These are phyloP conservation scores for Pissodes strobi DNA, from an alignment of 1,140 invertebrate species.

Conservation along the genomic window DNA sequence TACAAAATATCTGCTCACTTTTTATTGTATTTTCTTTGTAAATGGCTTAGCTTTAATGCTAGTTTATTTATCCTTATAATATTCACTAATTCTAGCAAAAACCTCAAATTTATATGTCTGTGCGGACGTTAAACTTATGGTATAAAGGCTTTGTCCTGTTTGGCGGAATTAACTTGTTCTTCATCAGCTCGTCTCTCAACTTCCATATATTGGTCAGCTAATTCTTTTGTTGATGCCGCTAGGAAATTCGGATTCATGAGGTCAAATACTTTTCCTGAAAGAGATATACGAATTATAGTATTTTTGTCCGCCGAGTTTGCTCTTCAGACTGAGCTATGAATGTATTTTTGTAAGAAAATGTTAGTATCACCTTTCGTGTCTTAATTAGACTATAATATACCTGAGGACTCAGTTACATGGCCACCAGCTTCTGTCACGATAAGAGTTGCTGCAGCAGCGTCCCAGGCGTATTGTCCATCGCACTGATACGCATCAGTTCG, in stretches of 20 bases:
- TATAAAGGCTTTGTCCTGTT: not conserved
- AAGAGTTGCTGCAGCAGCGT: slow-evolving; percentile 69
- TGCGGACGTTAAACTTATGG: too few relatives aligned
- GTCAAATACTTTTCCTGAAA: slow-evolving; percentile 64
- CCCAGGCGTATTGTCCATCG: slow-evolving; percentile 71
- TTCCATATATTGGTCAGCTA: slow-evolving; percentile 59
- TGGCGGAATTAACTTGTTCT: slow-evolving; percentile 18
- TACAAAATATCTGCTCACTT: too few relatives aligned
- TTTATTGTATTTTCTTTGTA: too few relatives aligned
- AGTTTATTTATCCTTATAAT: too few relatives aligned
- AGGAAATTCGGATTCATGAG: slow-evolving; percentile 68
- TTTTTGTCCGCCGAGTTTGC: not conserved
- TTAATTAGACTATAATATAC: too few relatives aligned
- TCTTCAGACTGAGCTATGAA: not conserved
- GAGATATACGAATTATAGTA: not conserved
- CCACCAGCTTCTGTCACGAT: slow-evolving; percentile 79
- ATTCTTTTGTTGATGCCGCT: slow-evolving; percentile 62
- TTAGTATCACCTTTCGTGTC: not conserved
- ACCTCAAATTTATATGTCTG: too few relatives aligned
- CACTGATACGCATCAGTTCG: slow-evolving; percentile 73
- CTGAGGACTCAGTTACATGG: slow-evolving; percentile 64
- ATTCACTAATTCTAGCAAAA: too few relatives aligned
- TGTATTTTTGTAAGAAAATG: not conserved
- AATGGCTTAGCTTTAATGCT: too few relatives aligned
- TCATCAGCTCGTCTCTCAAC: slow-evolving; percentile 44